A percentile compares a stretch with the other conserved stretches of the same genome.
Conservation (phyloP, 1,140 invertebrate species). For the Cryptotermes secundus region DNA sequence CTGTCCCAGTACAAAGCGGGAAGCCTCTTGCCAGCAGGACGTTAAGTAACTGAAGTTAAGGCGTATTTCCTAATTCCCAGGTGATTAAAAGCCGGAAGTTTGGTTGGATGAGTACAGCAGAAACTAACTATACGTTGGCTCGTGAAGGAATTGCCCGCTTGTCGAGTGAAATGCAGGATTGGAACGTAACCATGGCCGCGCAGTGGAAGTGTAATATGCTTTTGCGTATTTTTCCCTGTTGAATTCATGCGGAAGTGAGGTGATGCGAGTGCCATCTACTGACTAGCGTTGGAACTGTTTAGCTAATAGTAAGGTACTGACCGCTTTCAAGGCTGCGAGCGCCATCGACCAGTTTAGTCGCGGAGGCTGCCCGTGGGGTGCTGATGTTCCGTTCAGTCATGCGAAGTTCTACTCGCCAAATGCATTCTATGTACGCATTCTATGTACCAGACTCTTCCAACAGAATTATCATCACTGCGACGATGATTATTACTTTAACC, state of each 20-base stretch:
- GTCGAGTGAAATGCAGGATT: too few relatives aligned
- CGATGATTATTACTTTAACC: too few relatives aligned
- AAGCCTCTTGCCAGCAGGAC: background rate
- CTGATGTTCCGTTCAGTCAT: too few relatives aligned
- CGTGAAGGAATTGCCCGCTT: background rate
- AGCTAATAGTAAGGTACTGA: background rate
- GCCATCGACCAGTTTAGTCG: background rate
- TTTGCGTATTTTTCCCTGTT: background rate
- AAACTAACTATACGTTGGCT: background rate
- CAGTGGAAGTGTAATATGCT: background rate
- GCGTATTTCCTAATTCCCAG: constrained; percentile 5
- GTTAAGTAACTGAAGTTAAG: background rate
- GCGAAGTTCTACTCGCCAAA: too few relatives aligned
- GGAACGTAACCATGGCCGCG: background rate
- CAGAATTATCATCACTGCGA: too few relatives aligned
- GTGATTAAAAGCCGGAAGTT: background rate
- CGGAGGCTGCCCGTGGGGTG: background rate
- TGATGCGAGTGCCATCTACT: background rate
- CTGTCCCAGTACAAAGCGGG: too few relatives aligned
- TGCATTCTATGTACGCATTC: too few relatives aligned
- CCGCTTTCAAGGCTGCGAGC: constrained; percentile 16
- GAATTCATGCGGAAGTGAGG: background rate
- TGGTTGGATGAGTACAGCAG: background rate
- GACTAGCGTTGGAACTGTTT: background rate
- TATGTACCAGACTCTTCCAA: too few relatives aligned